Evolutionary conservation across 1,140 invertebrate genomes (phyloP), one percentile per base, ranked within the genome.

Genomic region (Bombus superbus): DNA sequence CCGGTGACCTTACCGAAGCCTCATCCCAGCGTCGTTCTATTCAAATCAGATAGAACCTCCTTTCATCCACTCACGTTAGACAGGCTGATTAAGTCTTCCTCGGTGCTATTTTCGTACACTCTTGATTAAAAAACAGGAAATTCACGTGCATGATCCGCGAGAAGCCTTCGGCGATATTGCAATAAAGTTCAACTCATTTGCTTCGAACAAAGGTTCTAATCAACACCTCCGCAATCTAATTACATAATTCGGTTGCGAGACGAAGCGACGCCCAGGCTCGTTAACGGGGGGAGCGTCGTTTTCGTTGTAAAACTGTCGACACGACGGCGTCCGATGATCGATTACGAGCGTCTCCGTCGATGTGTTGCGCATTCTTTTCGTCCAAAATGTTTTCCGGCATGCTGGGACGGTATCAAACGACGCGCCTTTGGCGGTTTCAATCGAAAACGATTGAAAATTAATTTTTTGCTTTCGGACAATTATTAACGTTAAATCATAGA

Each of bases 31-130:
- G 86, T 87, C 90, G 88, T 88, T 86, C 86, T 90, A 91, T 88
- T 92, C 85, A 90, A 93, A 89, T 93, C 89, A 91, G 89, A 91
- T 92, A 89, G 83, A 88, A 75, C 86, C 88, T 88, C 86, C 83
- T 88, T 92, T 87, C 84, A 91, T 91, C 80, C 79, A 85, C 89
- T 91, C 84, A 89, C 89, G 81, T 89, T 90, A 90, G 89, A 88
- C 72, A 83, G 81, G 90, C 91, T 92, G 85, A 93, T 94, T 92
- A 92, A 93, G 84, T 89, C 90, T 64, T 87, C 85, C 78, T 81
- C 73, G 74, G 85, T 71, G 81, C 90, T 92, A 90, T 89, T 89
- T 87, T 85, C 81, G 83, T 76, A 10, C 68, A 40, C 79, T 47
- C 84, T 90, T 90, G 83, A 90, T 90, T 90, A 90, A 85, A 90